Conservation (phyloP, 2,797 vertebrate genomes). For the Siniperca undulata region DNA sequence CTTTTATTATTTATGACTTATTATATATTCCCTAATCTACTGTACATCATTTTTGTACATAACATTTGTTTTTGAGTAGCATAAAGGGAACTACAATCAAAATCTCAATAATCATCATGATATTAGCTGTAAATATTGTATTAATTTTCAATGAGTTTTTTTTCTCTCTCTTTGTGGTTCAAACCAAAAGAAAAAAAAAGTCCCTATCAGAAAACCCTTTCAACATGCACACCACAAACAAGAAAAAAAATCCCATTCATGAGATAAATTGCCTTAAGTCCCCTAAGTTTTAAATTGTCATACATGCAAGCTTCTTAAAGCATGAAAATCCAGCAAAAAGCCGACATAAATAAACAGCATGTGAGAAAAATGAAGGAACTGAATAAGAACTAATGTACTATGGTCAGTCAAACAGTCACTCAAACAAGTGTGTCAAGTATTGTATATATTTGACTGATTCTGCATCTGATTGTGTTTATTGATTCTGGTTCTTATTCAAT, state of each 20-base stretch:
- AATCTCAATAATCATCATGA: no score
- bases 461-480: no score
- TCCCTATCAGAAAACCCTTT: background rate
- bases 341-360: background rate
- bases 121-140: no score
- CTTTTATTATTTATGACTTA: no score
- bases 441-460: no score
- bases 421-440: background rate
- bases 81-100: no score
- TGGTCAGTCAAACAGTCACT: background rate
- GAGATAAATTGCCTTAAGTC: background rate
- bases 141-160: background rate
- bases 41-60: no score
- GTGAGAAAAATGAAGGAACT: background rate
- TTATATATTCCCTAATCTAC: no score
- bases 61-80: no score
- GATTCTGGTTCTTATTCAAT: no score
- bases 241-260: background rate
- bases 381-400: background rate
- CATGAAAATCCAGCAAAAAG: background rate
- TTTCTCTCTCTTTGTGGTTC: background rate
- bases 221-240: background rate
- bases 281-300: background rate
- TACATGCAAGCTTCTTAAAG: no score
- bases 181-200: conserved; percentile 3